Conservation (phyloP, 2,113 vertebrate species). For the Polypterus senegalus region DNA sequence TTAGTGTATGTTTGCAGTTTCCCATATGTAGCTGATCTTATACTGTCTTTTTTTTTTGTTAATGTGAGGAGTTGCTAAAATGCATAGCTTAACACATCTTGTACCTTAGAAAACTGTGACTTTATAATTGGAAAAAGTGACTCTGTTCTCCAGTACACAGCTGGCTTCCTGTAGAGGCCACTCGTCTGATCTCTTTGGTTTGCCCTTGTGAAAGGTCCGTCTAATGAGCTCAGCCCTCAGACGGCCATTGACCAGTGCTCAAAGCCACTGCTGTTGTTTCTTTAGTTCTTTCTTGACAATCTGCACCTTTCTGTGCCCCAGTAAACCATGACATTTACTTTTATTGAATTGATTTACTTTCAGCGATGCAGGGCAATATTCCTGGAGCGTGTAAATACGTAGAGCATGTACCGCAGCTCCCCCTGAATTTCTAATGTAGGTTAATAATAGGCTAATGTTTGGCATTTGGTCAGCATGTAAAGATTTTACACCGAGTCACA, state of each 20-base stretch:
- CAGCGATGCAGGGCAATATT: neutral
- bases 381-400: slow-evolving; percentile 45
- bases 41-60: too few species aligned
- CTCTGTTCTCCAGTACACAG: too few species aligned
- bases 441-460: slow-evolving; percentile 47
- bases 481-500: slow-evolving; percentile 37
- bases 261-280: neutral
- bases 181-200: too few species aligned
- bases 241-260: neutral
- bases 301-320: neutral
- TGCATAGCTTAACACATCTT: too few species aligned
- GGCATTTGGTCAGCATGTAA: slow-evolving; percentile 70
- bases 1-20: too few species aligned
- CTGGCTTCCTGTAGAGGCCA: too few species aligned
- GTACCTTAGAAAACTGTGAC: too few species aligned
- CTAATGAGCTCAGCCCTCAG: neutral
- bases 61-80: too few species aligned
- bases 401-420: slow-evolving; percentile 43
- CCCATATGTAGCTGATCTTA: too few species aligned
- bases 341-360: neutral
- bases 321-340: too few species aligned
- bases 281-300: neutral
- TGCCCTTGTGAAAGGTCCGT: neutral
- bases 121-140: too few species aligned
- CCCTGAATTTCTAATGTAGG: slow-evolving; percentile 29